Base-by-base conservation (phyloP, 2,113 vertebrate genomes). In the Monopterus albus region DNA sequence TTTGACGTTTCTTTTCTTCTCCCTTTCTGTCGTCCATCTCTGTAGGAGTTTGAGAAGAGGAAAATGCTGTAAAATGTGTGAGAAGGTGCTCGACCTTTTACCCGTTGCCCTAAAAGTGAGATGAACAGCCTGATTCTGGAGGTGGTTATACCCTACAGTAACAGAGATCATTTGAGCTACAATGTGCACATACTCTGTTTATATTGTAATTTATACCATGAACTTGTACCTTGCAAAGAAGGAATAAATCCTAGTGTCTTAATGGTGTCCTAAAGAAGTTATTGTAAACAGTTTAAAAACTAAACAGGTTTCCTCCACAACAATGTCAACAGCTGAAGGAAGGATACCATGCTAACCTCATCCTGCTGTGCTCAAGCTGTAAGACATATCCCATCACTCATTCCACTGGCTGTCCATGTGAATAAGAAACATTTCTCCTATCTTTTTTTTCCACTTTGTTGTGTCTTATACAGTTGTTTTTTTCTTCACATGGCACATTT, bases 1-100 rank as follows among this genome's bases (percentile, higher is more conserved):
- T 72, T 51, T 89, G 61, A 43, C 25, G 55, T 47, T 47, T 63
- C 55, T 56, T 15, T 49, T 58, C 58, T 68, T 62, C 56, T 69
- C 63, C 47, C 45, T 52, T 52, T 75, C 36, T 86, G 46, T 72
- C 70, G 56, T 87, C 45, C 51, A 2, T 84, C 68, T 83, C 72
- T 53, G 35, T 74, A 94, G 93, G 93, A 94, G 83, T 94, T 94
- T 72, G 93, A 94, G 90, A 94, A 94, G 90, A 93, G 92, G 89
- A 94, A 92, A 87, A 88, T 94, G 91, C 81, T 94, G 90, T 94
- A 90, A 91, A 74, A 39, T 58, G 60, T 47, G 58, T 64, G 26
- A 29, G 45, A 75, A 70, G 70, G 51, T 62, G 35, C 14, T 56
- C 33, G n/a, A 79, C 75, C 78, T 62, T 60, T 72, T 60, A 53